These are phyloP conservation scores for Gastrophryne carolinensis DNA, from an alignment of 2,797 vertebrate species.

Conservation along the genomic window DNA sequence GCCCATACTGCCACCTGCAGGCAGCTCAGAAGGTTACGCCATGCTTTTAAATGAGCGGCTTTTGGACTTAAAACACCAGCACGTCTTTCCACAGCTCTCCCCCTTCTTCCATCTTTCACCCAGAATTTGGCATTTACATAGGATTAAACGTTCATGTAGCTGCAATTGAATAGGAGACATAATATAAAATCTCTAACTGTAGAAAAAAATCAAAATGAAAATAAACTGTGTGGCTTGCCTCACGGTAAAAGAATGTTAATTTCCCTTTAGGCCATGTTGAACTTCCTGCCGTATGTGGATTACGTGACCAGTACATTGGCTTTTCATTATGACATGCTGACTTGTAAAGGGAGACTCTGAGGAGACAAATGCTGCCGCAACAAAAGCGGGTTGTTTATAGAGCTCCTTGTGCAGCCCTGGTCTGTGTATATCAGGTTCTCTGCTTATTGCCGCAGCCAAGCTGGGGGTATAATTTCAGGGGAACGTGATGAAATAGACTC, in stretches of 20 bases:
- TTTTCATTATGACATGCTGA: slow-evolving; percentile 23
- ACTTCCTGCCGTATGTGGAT: slow-evolving; percentile 34
- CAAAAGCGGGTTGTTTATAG: slow-evolving; percentile 26
- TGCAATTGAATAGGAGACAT: too few species aligned
- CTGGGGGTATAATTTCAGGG: too few species aligned
- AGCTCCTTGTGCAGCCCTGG: not conserved
- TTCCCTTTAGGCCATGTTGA: slow-evolving; percentile 43
- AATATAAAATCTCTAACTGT: too few species aligned
- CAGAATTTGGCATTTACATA: slow-evolving; percentile 25
- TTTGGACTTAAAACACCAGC: not conserved
- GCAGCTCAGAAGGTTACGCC: slow-evolving; percentile 57
- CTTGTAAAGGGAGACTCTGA: not conserved
- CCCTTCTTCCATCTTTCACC: slow-evolving; percentile 16
- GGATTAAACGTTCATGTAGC: slow-evolving; percentile 43
- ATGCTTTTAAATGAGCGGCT: not conserved
- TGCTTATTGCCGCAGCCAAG: too few species aligned
- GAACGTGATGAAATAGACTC: too few species aligned
- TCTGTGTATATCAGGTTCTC: not conserved
- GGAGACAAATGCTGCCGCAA: not conserved
- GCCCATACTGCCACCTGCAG: slow-evolving; percentile 78
- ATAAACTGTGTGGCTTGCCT: slow-evolving; percentile 26
- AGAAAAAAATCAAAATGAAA: too few species aligned
- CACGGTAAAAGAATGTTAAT: slow-evolving; percentile 52
- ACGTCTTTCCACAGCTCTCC: not conserved
- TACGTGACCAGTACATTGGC: slow-evolving; percentile 24